These are phyloP conservation scores for Hydra vulgaris DNA, from an alignment of 30 jellyfish, hydroid and myxozoan genomes.

Conservation along the genomic window DNA sequence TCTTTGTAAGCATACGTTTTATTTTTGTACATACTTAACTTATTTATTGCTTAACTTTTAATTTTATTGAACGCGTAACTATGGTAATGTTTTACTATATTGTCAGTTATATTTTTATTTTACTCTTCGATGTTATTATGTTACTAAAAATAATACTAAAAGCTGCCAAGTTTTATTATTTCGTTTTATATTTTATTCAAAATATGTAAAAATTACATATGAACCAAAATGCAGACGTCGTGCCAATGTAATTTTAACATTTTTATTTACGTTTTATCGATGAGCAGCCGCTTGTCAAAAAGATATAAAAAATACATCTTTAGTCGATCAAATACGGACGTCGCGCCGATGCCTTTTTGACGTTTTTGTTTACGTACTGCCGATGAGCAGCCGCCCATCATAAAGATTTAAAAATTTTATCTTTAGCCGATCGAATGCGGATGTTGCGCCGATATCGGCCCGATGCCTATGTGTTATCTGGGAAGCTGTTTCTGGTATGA, in stretches of 20 bases:
- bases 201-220: background rate
- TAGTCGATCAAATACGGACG: background rate
- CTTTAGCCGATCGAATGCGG: background rate
- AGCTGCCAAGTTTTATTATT: background rate
- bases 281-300: background rate
- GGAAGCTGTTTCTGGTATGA: too few species aligned
- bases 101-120: background rate
- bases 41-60: background rate
- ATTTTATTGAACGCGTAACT: background rate
- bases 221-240: background rate
- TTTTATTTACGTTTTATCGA: background rate
- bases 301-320: background rate
- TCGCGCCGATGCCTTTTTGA: background rate
- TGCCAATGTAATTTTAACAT: background rate
- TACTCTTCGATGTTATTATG: background rate
- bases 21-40: background rate
- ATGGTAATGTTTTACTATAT: background rate
- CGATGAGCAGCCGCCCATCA: background rate
- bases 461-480: background rate
- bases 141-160: background rate
- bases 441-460: background rate
- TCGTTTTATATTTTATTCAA: background rate
- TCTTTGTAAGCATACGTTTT: background rate
- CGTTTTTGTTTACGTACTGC: background rate
- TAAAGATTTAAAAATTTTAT: background rate